Conservation (phyloP, 2,113 vertebrate genomes). For the Ammodramus savannarum region DNA sequence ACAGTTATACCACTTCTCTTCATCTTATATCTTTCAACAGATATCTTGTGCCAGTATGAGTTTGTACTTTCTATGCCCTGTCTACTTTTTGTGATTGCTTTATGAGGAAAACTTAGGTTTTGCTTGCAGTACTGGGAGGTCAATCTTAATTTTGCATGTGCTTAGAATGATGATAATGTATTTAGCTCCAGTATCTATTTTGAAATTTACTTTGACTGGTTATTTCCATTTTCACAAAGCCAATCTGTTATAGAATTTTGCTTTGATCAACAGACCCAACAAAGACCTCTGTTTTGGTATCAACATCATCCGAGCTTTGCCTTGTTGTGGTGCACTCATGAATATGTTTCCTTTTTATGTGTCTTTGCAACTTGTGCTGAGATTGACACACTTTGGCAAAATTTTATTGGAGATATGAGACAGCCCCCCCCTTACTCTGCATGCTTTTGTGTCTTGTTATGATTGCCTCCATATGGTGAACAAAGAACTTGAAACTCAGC, state of each 20-base stretch:
- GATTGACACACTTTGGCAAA: conserved; percentile 66
- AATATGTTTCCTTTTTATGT: conserved; percentile 64
- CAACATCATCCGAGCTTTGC: conserved; percentile 65
- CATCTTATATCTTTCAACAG: conserved; percentile 41
- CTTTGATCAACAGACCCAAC: conserved; percentile 69
- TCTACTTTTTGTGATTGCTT: conserved; percentile 8
- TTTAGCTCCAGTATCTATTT: conserved; percentile 59
- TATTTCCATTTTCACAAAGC: conserved; percentile 68
- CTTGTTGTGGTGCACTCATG: conserved; percentile 67
- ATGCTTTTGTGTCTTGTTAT: conserved; percentile 54
- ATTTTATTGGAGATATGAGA: conserved; percentile 66
- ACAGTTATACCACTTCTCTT: conserved; percentile 31
- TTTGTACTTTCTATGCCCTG: background rate
- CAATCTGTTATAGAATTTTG: conserved; percentile 68
- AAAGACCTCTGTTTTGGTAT: conserved; percentile 67
- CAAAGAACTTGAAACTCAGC: conserved; percentile 69
- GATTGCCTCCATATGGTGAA: conserved; percentile 66
- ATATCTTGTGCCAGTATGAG: conserved; percentile 49
- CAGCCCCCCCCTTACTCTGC: conserved; percentile 59
- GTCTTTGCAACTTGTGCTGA: conserved; percentile 65
- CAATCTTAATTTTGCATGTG: conserved; percentile 48
- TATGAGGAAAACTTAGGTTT: conserved; percentile 22
- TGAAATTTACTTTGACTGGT: conserved; percentile 66
- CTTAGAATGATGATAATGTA: conserved; percentile 35
- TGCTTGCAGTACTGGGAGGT: conserved; percentile 31